Base-by-base conservation (phyloP, 2,888 invertebrate genomes). In the Parnassius glacialis region DNA sequence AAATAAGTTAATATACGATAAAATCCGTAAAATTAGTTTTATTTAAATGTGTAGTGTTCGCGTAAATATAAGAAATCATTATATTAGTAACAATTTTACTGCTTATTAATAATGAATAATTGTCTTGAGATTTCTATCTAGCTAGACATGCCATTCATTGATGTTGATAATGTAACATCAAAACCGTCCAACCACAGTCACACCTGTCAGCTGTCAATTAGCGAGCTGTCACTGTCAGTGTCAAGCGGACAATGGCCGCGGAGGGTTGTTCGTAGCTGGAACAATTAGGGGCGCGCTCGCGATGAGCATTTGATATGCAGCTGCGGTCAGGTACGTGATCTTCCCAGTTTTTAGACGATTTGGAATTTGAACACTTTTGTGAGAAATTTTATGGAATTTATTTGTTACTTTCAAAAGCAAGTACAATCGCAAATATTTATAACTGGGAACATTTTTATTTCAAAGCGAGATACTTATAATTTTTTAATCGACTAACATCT, bases 191-290 rank as follows among this genome's bases (percentile, higher is more conserved):
- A 53, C 47, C 50, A 10, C 58, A 50, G 52, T 52, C 50, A 7
- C 58, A 53, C 55, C 57, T 57, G 58, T 73, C 81, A 81, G 75
- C 81, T 83, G 84, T 81, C 83, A 79, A 76, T 83, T 79, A 82
- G 68, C 52, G 76, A 70, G 74, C 78, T 81, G 83, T 80, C 81
- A 78, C 70, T 57, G 61, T 61, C 65, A 67, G 69, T 72, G 70
- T 72, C 70, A 67, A 61, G 62, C 71, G 52, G 69, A 76, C 76
- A 75, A 75, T 74, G 73, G 65, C 69, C 66, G 65, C 64, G 64
- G 65, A 42, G 57, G 42, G 34, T 13, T 7, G 51, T n/a, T n/a
- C n/a, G 34, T 34, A 16, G 52, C 58, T 47, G 54, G 42, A 16
- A 61, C 61, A 51, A 61, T 61, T 61, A 61, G 43, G 45, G 55